Base-by-base conservation (phyloP, 2,113 vertebrate species). In the Mandrillus leucophaeus region DNA sequence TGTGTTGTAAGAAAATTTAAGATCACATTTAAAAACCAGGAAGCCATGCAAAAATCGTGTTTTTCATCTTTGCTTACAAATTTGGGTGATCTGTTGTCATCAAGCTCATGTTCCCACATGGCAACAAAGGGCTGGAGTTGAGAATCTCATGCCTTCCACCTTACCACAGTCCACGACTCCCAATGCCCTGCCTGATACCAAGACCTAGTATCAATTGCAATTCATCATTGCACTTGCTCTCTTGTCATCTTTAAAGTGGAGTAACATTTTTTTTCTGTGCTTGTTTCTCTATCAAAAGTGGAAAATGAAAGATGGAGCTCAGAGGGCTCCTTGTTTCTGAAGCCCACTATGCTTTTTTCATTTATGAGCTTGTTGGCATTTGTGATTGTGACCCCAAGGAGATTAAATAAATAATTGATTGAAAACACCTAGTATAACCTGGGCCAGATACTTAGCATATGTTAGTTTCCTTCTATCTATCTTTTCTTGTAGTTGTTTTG, bases 401-500 rank as follows among this genome's bases (percentile, higher is more conserved):
- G 83, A 86, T 50, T 61, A 90, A 95, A 75, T 84, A 93, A 95
- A 83, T 80, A 85, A 82, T 68, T 81, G 43, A 45, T 78, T 86
- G 45, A 86, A 90, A 95, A 30, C 78, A 64, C 68, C 50, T 80
- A 50, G 8, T 84, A 23, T 87, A 90, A 95, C 27, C 66, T 68
- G 3, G 43, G 90, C 25, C 88, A 93, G 73, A 76, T 68, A 55
- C 43, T 92, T 75, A 87, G 22, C 50, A 80, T 91, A 83, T 90
- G 50, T n/a, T 83, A 27, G 1, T 95, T 92, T 86, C 85, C 57
- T 90, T 95, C 72, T 45, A 78, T 81, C 30, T 30, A 79, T 57
- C 22, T 35, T 86, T 92, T 94, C 85, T 88, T 82, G 13, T 16
- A 40, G 35, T 78, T 88, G 94, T 64, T 98, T 93, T 59, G 78